Percentiles rank a stretch among this genome's conserved stretches.
These are phyloP conservation scores for Drosophila jambulina DNA, from an alignment of 1,140 invertebrate genomes.

Conservation along the genomic window DNA sequence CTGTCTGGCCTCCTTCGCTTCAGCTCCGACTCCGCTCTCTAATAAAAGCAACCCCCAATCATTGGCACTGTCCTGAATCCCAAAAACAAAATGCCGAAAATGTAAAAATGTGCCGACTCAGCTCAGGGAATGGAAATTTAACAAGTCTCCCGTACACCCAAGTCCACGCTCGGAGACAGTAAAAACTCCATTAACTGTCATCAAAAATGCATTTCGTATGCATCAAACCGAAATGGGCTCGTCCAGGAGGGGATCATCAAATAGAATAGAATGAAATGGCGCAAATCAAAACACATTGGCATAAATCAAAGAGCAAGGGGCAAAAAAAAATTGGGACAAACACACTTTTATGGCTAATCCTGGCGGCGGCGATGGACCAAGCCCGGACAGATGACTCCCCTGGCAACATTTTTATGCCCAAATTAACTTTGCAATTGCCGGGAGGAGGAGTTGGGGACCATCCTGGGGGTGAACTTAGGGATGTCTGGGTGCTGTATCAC, in stretches of 20 bases:
- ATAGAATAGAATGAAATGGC: constrained; percentile 80
- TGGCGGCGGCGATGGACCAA: constrained; percentile 37
- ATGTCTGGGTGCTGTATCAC: constrained; percentile 51
- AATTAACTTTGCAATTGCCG: constrained; percentile 74
- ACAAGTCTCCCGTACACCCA: constrained; percentile 31
- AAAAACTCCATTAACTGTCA: constrained; percentile 83
- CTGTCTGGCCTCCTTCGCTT: constrained; percentile 33
- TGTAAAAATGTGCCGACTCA: constrained; percentile 68
- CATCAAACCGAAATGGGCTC: constrained; percentile 48
- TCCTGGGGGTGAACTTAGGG: constrained; percentile 6
- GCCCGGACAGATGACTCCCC: constrained; percentile 57
- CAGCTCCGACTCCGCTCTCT: background rate
- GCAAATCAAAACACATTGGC: constrained; percentile 77
- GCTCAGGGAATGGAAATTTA: constrained; percentile 39
- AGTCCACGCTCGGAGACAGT: constrained; percentile 64
- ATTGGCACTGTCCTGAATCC: constrained; percentile 42
- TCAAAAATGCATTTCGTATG: constrained; percentile 82
- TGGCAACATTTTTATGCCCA: constrained; percentile 78
- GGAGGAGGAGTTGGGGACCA: background rate
- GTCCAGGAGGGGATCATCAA: constrained; percentile 54
- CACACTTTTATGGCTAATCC: constrained; percentile 77
- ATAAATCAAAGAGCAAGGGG: constrained; percentile 72
- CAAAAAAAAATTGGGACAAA: constrained; percentile 22
- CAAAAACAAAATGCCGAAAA: constrained; percentile 45
- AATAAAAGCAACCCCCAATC: constrained; percentile 66